These are phyloP conservation scores for Ormyrus rosae DNA, from an alignment of 2,888 invertebrate species.

Conservation along the genomic window DNA sequence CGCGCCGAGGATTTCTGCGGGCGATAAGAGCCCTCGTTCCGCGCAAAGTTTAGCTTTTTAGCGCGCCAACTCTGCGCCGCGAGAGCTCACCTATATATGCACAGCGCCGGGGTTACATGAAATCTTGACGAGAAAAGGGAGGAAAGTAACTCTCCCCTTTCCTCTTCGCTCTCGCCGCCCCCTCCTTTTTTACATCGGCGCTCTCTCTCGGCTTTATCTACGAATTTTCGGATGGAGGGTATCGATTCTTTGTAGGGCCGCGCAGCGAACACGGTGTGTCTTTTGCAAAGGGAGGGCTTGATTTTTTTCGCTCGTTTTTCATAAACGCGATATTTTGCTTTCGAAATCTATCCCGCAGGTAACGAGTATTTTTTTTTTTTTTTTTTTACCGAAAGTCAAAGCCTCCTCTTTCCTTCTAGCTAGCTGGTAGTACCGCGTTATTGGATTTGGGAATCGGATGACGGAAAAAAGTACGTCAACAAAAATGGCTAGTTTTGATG, in stretches of 20 bases:
- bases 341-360: slow-evolving; percentile 24
- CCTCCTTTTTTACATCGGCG: slow-evolving; percentile 16
- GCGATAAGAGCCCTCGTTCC: slow-evolving; percentile 46
- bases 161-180: slow-evolving; percentile 1
- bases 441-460: slow-evolving; percentile 36
- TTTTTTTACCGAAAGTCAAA: background rate
- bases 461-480: slow-evolving; percentile 25
- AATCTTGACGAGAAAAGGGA: slow-evolving; percentile 43
- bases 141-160: slow-evolving; percentile 17
- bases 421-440: background rate
- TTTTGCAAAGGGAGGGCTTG: background rate
- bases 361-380: slow-evolving; percentile 7
- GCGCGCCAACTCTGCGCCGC: background rate
- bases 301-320: background rate
- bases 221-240: background rate
- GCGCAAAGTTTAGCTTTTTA: slow-evolving; percentile 45
- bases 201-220: background rate
- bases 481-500: slow-evolving; percentile 29
- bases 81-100: background rate
- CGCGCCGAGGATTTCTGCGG: background rate
- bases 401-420: background rate
- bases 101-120: slow-evolving; percentile 15
- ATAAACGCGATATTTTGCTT: slow-evolving; percentile 18
- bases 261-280: too few relatives aligned
- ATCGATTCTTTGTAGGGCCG: background rate